Conservation (phyloP, 2,888 invertebrate species). For the Cantharis rufa region DNA sequence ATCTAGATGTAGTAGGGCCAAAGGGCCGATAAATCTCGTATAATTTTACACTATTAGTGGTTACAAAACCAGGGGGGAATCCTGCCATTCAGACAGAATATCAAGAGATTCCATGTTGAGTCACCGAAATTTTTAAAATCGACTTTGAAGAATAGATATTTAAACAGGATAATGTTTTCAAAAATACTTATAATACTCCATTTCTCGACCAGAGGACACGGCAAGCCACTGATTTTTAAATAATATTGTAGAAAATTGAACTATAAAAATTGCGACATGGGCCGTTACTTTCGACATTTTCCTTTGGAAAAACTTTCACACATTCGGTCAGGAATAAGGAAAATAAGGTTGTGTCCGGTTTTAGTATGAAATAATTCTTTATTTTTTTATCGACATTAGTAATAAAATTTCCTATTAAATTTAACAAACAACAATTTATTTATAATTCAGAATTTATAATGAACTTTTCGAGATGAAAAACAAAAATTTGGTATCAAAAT, state of each 20-base stretch:
- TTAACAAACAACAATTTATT: not conserved
- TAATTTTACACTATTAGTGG: too few relatives aligned
- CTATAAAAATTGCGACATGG: not conserved
- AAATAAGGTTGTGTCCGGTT: not conserved
- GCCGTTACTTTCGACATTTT: not conserved
- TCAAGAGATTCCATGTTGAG: too few relatives aligned
- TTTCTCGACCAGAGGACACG: too few relatives aligned
- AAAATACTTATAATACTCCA: too few relatives aligned
- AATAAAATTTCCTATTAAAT: not conserved
- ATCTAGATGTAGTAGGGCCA: too few relatives aligned
- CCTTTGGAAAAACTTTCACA: not conserved
- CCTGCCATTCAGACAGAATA: too few relatives aligned
- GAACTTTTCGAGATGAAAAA: not conserved
- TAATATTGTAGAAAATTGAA: too few relatives aligned
- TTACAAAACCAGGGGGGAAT: too few relatives aligned
- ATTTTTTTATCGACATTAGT: not conserved
- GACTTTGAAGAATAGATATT: too few relatives aligned
- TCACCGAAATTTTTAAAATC: too few relatives aligned
- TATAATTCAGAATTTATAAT: not conserved
- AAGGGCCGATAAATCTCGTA: too few relatives aligned
- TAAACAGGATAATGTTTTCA: too few relatives aligned
- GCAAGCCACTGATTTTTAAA: not conserved
- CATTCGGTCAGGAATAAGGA: not conserved
- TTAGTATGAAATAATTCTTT: not conserved
- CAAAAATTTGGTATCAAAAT: not conserved